These are phyloP conservation scores for Bos javanicus DNA, from an alignment of 2,113 vertebrate genomes.

Conservation along the genomic window DNA sequence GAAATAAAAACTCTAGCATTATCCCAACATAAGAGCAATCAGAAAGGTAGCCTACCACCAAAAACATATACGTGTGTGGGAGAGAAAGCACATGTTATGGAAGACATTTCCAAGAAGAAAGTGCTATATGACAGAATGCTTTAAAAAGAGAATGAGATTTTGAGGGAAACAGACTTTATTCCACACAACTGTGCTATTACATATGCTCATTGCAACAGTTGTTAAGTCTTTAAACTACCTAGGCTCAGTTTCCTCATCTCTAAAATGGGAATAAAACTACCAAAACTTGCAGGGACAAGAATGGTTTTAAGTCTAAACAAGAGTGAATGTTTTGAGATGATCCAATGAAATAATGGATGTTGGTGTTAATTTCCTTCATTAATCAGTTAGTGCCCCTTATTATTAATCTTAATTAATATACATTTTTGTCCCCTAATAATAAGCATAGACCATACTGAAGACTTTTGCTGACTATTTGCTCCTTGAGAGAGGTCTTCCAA, in stretches of 20 bases:
- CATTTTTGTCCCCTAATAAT: neutral
- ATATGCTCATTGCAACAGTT: neutral
- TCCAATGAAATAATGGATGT: neutral
- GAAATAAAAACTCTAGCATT: neutral
- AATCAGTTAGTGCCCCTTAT: too few relatives aligned
- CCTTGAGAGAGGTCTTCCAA: neutral
- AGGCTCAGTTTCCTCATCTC: neutral
- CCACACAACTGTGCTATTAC: neutral
- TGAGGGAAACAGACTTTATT: neutral
- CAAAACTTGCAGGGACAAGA: neutral
- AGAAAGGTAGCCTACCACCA: neutral
- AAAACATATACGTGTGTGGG: accelerated
- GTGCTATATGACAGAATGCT: neutral
- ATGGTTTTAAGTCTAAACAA: neutral
- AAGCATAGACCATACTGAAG: neutral
- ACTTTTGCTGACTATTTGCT: neutral
- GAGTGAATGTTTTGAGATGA: neutral
- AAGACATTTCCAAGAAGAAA: neutral
- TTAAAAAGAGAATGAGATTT: neutral
- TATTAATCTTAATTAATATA: neutral
- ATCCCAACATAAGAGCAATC: neutral
- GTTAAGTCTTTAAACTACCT: neutral
- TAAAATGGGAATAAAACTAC: neutral
- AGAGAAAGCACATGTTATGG: neutral
- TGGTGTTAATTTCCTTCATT: neutral